Conservation (phyloP, 1,140 invertebrate genomes). For the Himalopsyche phryganea region DNA sequence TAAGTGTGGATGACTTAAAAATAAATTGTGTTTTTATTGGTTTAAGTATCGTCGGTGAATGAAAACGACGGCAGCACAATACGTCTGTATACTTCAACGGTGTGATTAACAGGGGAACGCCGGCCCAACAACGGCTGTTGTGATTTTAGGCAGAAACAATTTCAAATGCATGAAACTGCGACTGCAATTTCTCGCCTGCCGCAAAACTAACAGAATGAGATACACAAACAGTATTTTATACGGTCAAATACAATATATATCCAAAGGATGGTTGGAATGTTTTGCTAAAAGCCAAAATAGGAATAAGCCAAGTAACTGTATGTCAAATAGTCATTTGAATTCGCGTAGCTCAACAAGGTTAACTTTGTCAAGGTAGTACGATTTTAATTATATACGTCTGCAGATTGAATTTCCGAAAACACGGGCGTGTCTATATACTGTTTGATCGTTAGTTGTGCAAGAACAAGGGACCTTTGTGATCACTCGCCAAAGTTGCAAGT, state of each 20-base stretch:
- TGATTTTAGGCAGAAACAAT: conserved; percentile 26
- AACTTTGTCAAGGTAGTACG: no score
- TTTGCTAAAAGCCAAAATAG: no score
- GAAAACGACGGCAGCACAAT: neutral
- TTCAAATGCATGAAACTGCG: conserved; percentile 10
- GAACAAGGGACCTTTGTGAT: conserved; percentile 29
- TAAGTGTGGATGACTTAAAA: no score
- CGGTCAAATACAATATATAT: no score
- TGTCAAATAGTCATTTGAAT: no score
- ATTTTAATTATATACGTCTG: no score
- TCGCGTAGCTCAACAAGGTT: no score
- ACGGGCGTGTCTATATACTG: neutral
- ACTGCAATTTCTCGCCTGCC: conserved; percentile 30
- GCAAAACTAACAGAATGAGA: conserved; percentile 20
- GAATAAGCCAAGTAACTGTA: no score
- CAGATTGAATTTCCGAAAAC: no score
- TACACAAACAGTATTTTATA: neutral
- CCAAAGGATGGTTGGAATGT: no score
- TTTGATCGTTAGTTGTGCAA: conserved; percentile 20
- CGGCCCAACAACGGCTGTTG: conserved; percentile 35
- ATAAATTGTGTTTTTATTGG: no score
- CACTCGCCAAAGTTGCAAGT: conserved; percentile 14
- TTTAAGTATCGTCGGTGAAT: no score
- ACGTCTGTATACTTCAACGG: conserved; percentile 24
- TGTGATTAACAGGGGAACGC: conserved; percentile 33